Percentiles rank a stretch among this genome's conserved stretches.
These are phyloP conservation scores for Liparis tanakae DNA, from an alignment of 2,797 vertebrate species.

Conservation along the genomic window DNA sequence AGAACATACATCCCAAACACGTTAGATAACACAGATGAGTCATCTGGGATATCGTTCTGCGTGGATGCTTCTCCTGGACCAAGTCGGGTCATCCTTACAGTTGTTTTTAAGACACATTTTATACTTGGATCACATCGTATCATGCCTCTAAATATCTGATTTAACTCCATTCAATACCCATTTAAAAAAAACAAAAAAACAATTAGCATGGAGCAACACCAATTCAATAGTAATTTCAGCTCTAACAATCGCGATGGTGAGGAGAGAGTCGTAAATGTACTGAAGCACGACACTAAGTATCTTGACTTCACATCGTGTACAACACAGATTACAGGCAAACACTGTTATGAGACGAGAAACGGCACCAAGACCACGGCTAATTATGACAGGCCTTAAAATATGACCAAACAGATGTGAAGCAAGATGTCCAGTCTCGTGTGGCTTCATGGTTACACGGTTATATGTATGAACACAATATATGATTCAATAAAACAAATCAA, in stretches of 20 bases:
- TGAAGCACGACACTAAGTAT: not conserved
- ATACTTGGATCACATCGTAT: conserved; percentile 19
- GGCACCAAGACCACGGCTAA: not conserved
- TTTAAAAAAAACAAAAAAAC: not conserved
- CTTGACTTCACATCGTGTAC: not conserved
- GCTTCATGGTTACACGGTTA: not conserved
- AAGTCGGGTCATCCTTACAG: conserved; percentile 22
- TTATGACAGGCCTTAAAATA: conserved; percentile 8
- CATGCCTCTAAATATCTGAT: conserved; percentile 8
- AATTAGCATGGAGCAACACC: conserved; percentile 20
- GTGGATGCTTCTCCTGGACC: not conserved
- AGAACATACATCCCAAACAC: not conserved
- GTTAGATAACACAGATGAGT: conserved; percentile 1
- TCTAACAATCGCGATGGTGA: not conserved
- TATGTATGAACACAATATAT: not conserved
- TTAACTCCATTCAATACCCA: conserved; percentile 24
- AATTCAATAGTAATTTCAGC: conserved; percentile 27
- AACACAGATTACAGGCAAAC: not conserved
- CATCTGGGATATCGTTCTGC: not conserved
- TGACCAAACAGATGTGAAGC: conserved; percentile 20
- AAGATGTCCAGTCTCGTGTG: not conserved
- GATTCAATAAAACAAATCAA: conserved; percentile 12
- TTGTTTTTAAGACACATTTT: conserved; percentile 11
- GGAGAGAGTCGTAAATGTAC: conserved; percentile 5
- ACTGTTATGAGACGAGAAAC: not conserved